Conservation (phyloP, 1,140 invertebrate genomes). For the Drosophila sp. region DNA sequence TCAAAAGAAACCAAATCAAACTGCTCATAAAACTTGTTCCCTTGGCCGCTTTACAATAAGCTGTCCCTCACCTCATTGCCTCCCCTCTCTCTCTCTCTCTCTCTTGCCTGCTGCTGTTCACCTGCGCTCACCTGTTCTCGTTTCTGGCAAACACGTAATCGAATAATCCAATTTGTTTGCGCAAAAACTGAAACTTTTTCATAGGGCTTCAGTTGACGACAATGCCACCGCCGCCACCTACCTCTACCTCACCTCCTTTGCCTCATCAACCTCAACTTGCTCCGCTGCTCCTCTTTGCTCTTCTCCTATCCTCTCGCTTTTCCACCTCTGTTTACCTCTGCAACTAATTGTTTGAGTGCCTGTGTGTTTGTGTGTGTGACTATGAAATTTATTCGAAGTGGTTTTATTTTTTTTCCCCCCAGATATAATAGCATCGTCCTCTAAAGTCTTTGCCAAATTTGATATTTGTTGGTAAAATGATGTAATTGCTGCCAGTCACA, state of each 20-base stretch:
- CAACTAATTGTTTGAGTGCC: constrained; percentile 66
- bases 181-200: constrained; percentile 79
- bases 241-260: background rate
- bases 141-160: constrained; percentile 77
- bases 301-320: constrained; percentile 19
- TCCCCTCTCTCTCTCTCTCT: constrained; percentile 17
- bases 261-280: background rate
- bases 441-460: constrained; percentile 26
- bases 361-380: constrained; percentile 42
- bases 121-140: constrained; percentile 24
- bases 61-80: constrained; percentile 25
- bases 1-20: constrained; percentile 38
- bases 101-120: constrained; percentile 6
- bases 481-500: constrained; percentile 56
- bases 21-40: constrained; percentile 68
- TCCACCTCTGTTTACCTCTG: constrained; percentile 7
- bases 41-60: constrained; percentile 68
- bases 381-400: constrained; percentile 42
- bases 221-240: constrained; percentile 31
- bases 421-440: constrained; percentile 34
- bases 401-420: constrained; percentile 23
- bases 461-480: constrained; percentile 47
- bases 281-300: background rate
- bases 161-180: constrained; percentile 81
- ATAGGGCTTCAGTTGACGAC: constrained; percentile 70